Conservation (phyloP, 2,113 vertebrate genomes). For the Leptobrachium ailaonicum region DNA sequence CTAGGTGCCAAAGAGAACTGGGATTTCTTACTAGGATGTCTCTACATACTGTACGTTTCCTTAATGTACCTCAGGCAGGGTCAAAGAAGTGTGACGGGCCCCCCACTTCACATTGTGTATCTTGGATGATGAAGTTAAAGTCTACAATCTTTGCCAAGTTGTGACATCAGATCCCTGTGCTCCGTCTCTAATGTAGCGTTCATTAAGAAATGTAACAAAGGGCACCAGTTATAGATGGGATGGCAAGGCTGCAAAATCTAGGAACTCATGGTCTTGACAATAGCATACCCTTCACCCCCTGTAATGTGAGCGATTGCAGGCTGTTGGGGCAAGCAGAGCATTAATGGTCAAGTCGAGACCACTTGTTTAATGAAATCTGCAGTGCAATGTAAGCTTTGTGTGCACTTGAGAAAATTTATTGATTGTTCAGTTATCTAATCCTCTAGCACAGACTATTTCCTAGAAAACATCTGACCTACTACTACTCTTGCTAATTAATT, state of each 20-base stretch:
- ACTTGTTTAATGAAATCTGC: not conserved
- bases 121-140: too few relatives aligned
- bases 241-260: too few relatives aligned
- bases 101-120: too few relatives aligned
- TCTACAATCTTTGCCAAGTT: not conserved
- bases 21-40: not conserved
- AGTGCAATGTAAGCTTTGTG: constrained; percentile 1
- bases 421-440: not conserved
- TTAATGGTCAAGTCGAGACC: too few relatives aligned
- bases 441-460: not conserved
- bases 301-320: not conserved
- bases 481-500: not conserved
- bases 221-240: too few relatives aligned
- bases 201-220: too few relatives aligned
- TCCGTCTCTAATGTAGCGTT: too few relatives aligned
- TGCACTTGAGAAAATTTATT: not conserved
- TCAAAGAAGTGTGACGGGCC: too few relatives aligned
- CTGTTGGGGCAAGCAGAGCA: not conserved
- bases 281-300: not conserved
- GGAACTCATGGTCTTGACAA: too few relatives aligned
- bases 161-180: too few relatives aligned
- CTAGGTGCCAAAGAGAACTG: constrained; percentile 17
- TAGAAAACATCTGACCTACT: constrained; percentile 7
- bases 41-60: too few relatives aligned
- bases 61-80: too few relatives aligned